These are phyloP conservation scores for Oenanthe oenanthe DNA, from an alignment of 2,113 vertebrate species.

Conservation along the genomic window DNA sequence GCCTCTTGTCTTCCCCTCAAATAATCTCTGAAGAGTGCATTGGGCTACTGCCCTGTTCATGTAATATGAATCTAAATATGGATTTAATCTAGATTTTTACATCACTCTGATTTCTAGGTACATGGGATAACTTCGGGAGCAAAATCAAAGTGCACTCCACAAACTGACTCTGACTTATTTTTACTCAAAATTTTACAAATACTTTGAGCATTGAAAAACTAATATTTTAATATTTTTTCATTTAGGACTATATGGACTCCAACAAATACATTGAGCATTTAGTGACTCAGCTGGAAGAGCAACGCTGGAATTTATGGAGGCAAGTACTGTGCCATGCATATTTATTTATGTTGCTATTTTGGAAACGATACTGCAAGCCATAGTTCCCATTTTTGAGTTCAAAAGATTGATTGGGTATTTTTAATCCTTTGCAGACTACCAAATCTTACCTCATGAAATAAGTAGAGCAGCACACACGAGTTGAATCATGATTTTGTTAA, in stretches of 20 bases:
- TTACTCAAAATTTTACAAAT: background rate
- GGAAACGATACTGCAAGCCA: background rate
- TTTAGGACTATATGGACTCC: constrained; percentile 89
- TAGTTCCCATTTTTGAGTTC: background rate
- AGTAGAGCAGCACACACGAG: background rate
- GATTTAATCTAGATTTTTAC: background rate
- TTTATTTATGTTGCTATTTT: background rate
- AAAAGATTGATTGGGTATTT: background rate
- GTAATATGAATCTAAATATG: background rate
- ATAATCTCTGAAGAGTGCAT: background rate
- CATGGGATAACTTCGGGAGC: background rate
- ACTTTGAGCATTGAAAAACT: background rate
- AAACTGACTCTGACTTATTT: background rate
- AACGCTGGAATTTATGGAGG: constrained; percentile 86
- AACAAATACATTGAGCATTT: constrained; percentile 88
- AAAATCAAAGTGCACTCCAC: background rate
- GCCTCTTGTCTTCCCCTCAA: background rate
- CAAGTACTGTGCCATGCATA: constrained; percentile 57
- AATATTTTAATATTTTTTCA: background rate
- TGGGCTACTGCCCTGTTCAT: background rate
- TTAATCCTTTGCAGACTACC: background rate
- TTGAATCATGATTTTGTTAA: background rate
- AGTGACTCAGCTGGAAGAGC: constrained; percentile 86
- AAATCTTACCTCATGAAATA: background rate
- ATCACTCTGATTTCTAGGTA: background rate